Evolutionary conservation across 2,888 invertebrate genomes (phyloP), one percentile per base, ranked within the genome.

Genomic region (Acanthococcus lagerstroemiae): DNA sequence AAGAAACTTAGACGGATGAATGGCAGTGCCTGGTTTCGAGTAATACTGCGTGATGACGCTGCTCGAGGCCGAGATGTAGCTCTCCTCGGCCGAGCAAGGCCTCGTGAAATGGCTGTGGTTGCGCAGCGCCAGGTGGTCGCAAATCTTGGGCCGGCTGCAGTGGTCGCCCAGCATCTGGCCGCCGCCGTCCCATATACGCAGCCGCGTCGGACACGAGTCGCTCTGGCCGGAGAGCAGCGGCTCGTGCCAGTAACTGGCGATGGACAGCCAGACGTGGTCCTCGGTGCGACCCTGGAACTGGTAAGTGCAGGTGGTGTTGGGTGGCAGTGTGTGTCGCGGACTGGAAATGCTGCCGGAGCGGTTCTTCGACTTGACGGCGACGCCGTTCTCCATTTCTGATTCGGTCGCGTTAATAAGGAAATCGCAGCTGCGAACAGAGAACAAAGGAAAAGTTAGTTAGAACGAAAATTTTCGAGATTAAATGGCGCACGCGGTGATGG

Each of bases 261-360:
- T 91, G 77, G 88, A 90, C 71, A 91, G 80, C 92, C 92, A 92
- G 66, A 92, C 84, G 69, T 87, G 81, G 75, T 90, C 90, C 58
- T 85, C 83, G 6, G 85, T 82, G 70, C 84, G 83, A 26, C 90
- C 91, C 74, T 84, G 84, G 75, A 92, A 89, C 70, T 84, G 85
- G 82, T 90, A 92, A 26, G 86, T 87, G 79, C 92, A 92, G 52
- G 89, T 90, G 66, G 90, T 88, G 74, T 88, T 87, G 1, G 90
- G 89, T 19, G 91, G 88, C 72, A 91, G 79, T 55, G 90, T 88
- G 78, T 92, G 91, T 57, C 87, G 81, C 1, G 90, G 90, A 70
- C 89, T 88, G 55, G 87, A 80, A 58, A 91, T 78, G 22, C 82
- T 79, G 3, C 90, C 90, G 72, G 85, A 83, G 45, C 90, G 80